Base-by-base conservation (phyloP, 2,888 invertebrate genomes). In the Axea sp. region DNA sequence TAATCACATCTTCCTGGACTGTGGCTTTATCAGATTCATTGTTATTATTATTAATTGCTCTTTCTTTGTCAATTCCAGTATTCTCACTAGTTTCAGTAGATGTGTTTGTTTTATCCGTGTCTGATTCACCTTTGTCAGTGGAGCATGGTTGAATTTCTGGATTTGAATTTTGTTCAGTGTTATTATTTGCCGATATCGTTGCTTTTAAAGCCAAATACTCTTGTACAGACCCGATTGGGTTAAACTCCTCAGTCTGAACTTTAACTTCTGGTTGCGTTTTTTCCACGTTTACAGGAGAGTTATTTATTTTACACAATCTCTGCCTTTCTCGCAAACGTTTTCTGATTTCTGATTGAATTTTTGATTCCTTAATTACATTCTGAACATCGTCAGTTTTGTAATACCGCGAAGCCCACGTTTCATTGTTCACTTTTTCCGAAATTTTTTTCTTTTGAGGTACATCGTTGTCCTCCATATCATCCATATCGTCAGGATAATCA, bases 401-500 rank as follows among this genome's bases (percentile, higher is more conserved):
- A 69, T 87, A 87, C n/a, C 87, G 83, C 8, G 85, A 82, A 2
- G 86, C 86, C 87, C 87, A 87, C 5, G 87, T 87, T 80, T 87
- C 64, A n/a, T 71, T 47, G 8, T 14, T 49, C 4, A 2, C n/a
- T 28, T 68, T 39, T 9, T 43, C 39, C 7, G 22, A 15, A 1
- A 28, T 35, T 9, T 12, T 39, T 31, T 55, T 30, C 17, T 60
- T 65, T 4, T 64, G 28, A 0, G 4, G 9, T 12, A 3, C 3
- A 1, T 49, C 22, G 8, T 57, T 73, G 22, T 75, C 79, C 17
- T 84, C 87, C 11, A 82, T 78, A 6, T 83, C 84, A 11, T 86
- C 84, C 80, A 87, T 86, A 19, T 87, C 86, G 17, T 87, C 86
- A 1, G 87, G 80, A 65, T 87, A 87, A 80, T 86, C 82, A 51